Evolutionary conservation across 2,888 invertebrate genomes (phyloP).

Genomic region (Thumatha senex): DNA sequence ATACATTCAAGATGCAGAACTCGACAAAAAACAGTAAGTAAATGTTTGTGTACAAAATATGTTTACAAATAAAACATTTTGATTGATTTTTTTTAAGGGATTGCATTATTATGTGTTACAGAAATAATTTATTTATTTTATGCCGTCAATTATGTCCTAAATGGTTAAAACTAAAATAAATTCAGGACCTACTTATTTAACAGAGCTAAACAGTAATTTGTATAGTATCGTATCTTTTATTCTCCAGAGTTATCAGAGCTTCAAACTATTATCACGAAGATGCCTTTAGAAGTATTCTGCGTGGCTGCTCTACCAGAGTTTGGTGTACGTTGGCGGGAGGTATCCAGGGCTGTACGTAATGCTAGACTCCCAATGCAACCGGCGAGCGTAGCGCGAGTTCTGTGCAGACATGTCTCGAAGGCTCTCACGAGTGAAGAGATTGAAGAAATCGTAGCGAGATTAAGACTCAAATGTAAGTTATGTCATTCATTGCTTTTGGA

Average conservation of each 20-base stretch:
- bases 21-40: slow-evolving; percentile 10
- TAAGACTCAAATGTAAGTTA: slow-evolving; percentile 57
- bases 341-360: slow-evolving; percentile 50
- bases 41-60: neutral
- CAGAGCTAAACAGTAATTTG: too few species aligned
- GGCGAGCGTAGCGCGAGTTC: slow-evolving; percentile 52
- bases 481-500: too few species aligned
- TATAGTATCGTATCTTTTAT: slow-evolving; percentile 19
- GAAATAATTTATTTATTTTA: too few species aligned
- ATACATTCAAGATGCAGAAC: slow-evolving; percentile 7
- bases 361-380: slow-evolving; percentile 57
- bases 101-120: too few species aligned
- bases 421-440: slow-evolving; percentile 47
- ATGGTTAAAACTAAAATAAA: too few species aligned
- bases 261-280: slow-evolving; percentile 50
- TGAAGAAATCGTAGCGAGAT: slow-evolving; percentile 46
- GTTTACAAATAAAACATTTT: too few species aligned
- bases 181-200: too few species aligned
- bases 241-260: slow-evolving; percentile 53
- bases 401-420: slow-evolving; percentile 49
- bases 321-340: slow-evolving; percentile 58
- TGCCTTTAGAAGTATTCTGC: slow-evolving; percentile 55
- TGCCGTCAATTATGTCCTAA: too few species aligned
- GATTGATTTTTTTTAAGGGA: too few species aligned
- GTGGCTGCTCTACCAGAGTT: slow-evolving; percentile 55